Evolutionary conservation across 2,888 invertebrate genomes (phyloP).

Genomic region (Xanthorhoe spadicearia): DNA sequence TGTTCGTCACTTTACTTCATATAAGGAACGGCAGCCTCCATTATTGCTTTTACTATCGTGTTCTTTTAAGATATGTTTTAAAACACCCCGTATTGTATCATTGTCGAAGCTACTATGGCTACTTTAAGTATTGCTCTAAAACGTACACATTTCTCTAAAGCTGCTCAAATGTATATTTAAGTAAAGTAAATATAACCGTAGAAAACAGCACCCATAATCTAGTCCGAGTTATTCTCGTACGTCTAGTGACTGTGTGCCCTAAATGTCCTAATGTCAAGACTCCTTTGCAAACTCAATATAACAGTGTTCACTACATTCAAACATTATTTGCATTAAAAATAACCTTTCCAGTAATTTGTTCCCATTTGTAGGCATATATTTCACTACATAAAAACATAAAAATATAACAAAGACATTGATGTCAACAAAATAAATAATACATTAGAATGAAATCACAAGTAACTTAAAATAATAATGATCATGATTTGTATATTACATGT

Average conservation of each 20-base stretch:
- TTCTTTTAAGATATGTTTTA: neutral
- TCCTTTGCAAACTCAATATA: slow-evolving; percentile 3
- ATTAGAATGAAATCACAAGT: slow-evolving; percentile 44
- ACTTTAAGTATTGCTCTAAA: slow-evolving; percentile 1
- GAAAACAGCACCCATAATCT: slow-evolving; percentile 13
- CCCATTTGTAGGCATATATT: slow-evolving; percentile 41
- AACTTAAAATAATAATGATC: slow-evolving; percentile 44
- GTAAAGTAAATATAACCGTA: slow-evolving; percentile 6
- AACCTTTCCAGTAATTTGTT: slow-evolving; percentile 41
- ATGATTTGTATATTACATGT: slow-evolving; percentile 36
- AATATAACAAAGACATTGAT: slow-evolving; percentile 42
- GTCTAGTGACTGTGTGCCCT: slow-evolving; percentile 7
- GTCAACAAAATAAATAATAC: slow-evolving; percentile 48
- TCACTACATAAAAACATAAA: slow-evolving; percentile 34
- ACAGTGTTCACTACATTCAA: slow-evolving; percentile 2
- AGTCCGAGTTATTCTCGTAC: neutral
- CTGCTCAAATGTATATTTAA: neutral
- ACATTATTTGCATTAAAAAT: slow-evolving; percentile 9
- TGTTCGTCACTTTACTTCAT: no score
- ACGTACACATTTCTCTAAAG: neutral
- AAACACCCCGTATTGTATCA: neutral
- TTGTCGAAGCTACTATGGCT: neutral
- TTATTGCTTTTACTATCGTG: neutral
- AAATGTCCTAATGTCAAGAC: slow-evolving; percentile 5
- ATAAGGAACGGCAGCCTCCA: neutral